Evolutionary conservation across 2,113 vertebrate genomes (phyloP), one percentile per base, ranked within the genome.

Genomic region (Eidolon helvum): DNA sequence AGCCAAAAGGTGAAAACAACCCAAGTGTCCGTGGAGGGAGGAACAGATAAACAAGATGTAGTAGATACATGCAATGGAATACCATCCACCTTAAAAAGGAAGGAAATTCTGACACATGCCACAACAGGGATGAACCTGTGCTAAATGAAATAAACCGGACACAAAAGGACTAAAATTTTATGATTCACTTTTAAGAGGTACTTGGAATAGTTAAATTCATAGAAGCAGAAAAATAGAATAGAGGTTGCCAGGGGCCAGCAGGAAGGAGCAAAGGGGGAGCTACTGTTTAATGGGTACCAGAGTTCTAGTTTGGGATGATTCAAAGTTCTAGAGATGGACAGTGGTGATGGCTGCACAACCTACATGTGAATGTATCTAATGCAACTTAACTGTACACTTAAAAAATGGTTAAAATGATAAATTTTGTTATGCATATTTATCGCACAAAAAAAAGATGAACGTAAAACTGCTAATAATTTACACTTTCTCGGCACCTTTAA

Each of bases 341-440:
- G 53, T 1, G 14, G 57, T 3, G 26, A 21, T 0, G 6, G 18
- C 0, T 22, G 5, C 10, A 12, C n/a, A 65, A 40, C 26, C n/a
- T 59, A 40, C 55, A 43, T 0, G 12, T 15, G 38, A 59, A 48
- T 3, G 33, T 9, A 68, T 24, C 45, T 15, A 28, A 8, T 3
- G 1, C 33, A 50, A 16, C 63, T 8, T 48, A 59, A 59, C 40
- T 38, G 6, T 15, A 45, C 61, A 19, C 12, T 68, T 69, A 9
- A n/a, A 43, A 43, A 74, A 59, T 5, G 26, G n/a, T 26, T 57
- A 24, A 26, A 40, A 24, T 0, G 12, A 22, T 48, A 30, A 35
- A 38, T 33, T 45, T 50, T 33, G 35, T n/a, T 63, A n/a, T 6
- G 10, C 35, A 9, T 55, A 83, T 14, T 74, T 61, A 83, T 68